Conservation (phyloP, 2,888 invertebrate genomes). For the Megaustenia siamemsis region DNA sequence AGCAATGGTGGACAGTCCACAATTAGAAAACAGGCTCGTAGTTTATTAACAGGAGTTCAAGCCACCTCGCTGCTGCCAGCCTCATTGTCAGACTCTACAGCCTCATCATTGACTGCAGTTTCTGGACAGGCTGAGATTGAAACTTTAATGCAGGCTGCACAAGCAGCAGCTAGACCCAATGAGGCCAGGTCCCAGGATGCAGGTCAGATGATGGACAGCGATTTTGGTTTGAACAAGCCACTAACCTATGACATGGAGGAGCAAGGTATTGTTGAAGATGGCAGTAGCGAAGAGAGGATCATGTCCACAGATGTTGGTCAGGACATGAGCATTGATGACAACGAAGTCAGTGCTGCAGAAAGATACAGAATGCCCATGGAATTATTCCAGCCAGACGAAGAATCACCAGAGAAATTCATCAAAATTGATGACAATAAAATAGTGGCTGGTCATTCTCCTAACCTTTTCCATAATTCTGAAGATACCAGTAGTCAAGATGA, state of each 20-base stretch:
- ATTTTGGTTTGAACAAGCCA: neutral
- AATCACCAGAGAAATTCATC: conserved; percentile 47
- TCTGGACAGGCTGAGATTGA: conserved; percentile 35
- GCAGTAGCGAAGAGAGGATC: neutral
- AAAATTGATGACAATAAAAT: conserved; percentile 22
- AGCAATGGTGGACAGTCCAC: no score
- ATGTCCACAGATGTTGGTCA: neutral
- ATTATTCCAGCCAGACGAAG: conserved; percentile 53
- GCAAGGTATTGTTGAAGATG: neutral
- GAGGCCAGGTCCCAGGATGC: neutral
- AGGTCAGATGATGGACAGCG: neutral
- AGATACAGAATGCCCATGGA: conserved; percentile 51
- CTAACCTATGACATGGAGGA: neutral
- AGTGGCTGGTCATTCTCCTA: conserved; percentile 10
- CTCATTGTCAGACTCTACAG: conserved; percentile 11
- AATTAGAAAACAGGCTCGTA: conserved; percentile 28
- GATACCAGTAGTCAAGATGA: conserved; percentile 15
- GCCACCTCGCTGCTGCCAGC: neutral
- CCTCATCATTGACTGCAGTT: neutral
- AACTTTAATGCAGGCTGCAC: conserved; percentile 35
- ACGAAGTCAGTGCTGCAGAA: conserved; percentile 49
- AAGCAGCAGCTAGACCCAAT: conserved; percentile 39
- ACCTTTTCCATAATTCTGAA: conserved; percentile 33
- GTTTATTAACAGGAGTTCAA: conserved; percentile 41
- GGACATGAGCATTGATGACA: conserved; percentile 45